A percentile compares a stretch with the other conserved stretches of the same genome.
phyloP scores from a whole-genome alignment of 2,888 invertebrate species.

The Dendrolimus pini region DNA sequence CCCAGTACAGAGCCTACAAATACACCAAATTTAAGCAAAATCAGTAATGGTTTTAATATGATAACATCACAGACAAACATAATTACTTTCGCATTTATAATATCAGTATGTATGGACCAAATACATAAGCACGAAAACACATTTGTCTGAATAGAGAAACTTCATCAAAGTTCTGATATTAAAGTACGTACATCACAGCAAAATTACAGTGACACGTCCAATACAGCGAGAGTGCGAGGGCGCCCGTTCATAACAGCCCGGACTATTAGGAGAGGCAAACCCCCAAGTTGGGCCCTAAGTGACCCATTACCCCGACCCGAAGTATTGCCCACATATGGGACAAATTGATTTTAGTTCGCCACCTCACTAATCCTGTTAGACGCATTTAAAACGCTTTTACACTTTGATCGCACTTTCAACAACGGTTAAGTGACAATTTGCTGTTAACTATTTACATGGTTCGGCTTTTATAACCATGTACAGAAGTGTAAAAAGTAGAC shows the following conservation, averaged over 20 bases:
- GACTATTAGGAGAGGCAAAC: background rate
- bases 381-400: conserved; percentile 7
- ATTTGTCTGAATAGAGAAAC: too few species aligned
- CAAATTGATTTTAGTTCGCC: background rate
- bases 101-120: too few species aligned
- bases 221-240: conserved; percentile 1
- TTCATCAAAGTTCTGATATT: background rate
- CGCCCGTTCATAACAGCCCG: background rate
- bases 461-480: too few species aligned
- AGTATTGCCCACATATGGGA: background rate
- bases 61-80: too few species aligned
- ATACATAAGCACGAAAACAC: too few species aligned
- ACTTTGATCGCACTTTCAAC: background rate
- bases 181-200: background rate
- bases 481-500: too few species aligned
- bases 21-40: too few species aligned
- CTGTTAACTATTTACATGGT: too few species aligned
- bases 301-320: background rate
- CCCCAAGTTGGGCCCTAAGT: background rate
- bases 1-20: too few species aligned
- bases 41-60: too few species aligned
- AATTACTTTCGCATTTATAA: too few species aligned
- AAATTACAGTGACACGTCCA: conserved; percentile 1
- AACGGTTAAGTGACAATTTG: too few species aligned
- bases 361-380: background rate